These are phyloP conservation scores for Apistogramma diplotaenia DNA, from an alignment of 2,113 vertebrate species.

Conservation along the genomic window DNA sequence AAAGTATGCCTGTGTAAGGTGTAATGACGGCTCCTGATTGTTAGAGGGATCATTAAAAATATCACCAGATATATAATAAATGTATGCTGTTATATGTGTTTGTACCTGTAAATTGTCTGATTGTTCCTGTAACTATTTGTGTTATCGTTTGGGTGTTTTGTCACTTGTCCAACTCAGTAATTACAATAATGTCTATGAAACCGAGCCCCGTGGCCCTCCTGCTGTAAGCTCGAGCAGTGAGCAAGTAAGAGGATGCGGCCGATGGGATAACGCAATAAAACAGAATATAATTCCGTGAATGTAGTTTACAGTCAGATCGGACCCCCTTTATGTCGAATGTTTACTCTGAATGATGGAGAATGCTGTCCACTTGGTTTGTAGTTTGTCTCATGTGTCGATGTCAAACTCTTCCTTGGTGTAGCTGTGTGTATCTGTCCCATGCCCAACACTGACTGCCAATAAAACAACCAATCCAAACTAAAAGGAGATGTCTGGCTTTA, in stretches of 20 bases:
- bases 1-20: conserved; percentile 1
- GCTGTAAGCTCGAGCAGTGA: conserved; percentile 2
- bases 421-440: conserved; percentile 53
- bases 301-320: background rate
- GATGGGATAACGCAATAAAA: conserved; percentile 17
- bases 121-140: conserved; percentile 52
- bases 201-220: conserved; percentile 20
- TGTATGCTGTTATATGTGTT: conserved; percentile 58
- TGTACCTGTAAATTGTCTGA: conserved; percentile 48
- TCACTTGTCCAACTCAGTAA: conserved; percentile 49
- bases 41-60: conserved; percentile 27
- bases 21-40: conserved; percentile 24
- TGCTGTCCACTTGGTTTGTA: conserved; percentile 6
- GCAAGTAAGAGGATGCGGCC: conserved; percentile 4
- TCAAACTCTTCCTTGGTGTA: conserved; percentile 45
- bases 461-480: conserved; percentile 42
- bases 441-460: conserved; percentile 66
- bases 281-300: conserved; percentile 7
- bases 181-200: conserved; percentile 43
- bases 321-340: conserved; percentile 5
- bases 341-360: conserved; percentile 2
- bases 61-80: conserved; percentile 57
- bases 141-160: conserved; percentile 56
- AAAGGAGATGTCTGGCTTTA: conserved; percentile 20
- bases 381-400: conserved; percentile 38